phyloP scores from a whole-genome alignment of 2,113 vertebrate species.

The Proterorhinus semilunaris region DNA sequence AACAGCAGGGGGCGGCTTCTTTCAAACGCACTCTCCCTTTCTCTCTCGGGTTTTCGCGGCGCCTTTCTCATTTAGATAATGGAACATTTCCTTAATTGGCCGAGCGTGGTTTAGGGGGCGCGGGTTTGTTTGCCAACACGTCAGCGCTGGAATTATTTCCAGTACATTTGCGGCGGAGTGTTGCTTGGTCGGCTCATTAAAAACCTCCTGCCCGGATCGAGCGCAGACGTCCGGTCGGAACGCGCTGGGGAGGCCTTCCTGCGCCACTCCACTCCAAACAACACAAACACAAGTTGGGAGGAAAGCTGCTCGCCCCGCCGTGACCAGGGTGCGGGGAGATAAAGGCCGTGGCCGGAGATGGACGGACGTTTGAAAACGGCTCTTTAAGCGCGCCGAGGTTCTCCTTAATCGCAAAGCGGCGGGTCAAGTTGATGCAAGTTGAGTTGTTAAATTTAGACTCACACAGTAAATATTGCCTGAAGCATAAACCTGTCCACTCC shows the following conservation, averaged over 20 bases:
- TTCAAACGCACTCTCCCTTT: neutral
- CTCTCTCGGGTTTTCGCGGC: constrained; percentile 19
- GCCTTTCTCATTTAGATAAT: constrained; percentile 71
- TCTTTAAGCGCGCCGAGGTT: neutral
- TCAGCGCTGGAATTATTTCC: constrained; percentile 67
- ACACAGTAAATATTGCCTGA: neutral
- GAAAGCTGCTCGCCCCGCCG: neutral
- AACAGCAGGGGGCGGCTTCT: constrained; percentile 33
- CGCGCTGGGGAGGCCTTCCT: constrained; percentile 37
- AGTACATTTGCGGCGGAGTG: constrained; percentile 62
- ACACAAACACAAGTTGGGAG: neutral
- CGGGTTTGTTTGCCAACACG: constrained; percentile 72
- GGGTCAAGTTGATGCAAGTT: neutral
- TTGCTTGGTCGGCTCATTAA: constrained; percentile 63
- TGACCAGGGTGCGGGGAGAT: neutral
- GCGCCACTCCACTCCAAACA: constrained; percentile 11
- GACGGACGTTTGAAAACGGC: neutral
- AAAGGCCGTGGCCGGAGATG: neutral
- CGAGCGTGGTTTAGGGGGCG: constrained; percentile 46
- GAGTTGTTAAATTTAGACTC: neutral
- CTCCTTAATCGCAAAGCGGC: neutral
- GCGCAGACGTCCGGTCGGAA: constrained; percentile 31
- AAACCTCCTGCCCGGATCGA: constrained; percentile 38
- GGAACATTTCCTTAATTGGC: constrained; percentile 72
- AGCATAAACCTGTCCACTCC: neutral